These are phyloP conservation scores for Anniella stebbinsi DNA, from an alignment of 2,797 vertebrate species.

Conservation along the genomic window DNA sequence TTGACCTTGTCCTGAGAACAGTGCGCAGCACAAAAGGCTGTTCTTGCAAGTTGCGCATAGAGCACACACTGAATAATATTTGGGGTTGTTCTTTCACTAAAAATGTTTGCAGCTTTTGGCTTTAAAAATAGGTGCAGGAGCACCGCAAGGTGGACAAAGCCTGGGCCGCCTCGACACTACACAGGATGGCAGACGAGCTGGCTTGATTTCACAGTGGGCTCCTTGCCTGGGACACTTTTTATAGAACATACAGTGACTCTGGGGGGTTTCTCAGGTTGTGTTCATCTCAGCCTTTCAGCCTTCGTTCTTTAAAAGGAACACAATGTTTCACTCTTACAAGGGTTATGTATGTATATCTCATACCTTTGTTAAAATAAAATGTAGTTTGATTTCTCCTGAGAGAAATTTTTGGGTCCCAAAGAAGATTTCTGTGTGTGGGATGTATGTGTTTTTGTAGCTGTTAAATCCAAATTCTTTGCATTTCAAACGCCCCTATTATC, in stretches of 20 bases:
- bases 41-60: conserved; percentile 72
- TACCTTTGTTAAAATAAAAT: background rate
- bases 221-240: conserved; percentile 83
- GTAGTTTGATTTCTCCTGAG: background rate
- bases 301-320: conserved; percentile 75
- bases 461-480: conserved; percentile 16
- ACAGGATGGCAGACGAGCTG: conserved; percentile 83
- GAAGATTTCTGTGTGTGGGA: background rate
- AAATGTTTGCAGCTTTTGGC: conserved; percentile 89
- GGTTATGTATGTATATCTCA: background rate
- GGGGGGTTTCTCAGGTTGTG: conserved; percentile 72
- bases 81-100: conserved; percentile 86
- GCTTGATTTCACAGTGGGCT: conserved; percentile 83
- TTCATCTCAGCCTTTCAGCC: conserved; percentile 71
- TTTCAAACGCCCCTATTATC: conserved; percentile 28
- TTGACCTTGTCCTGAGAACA: conserved; percentile 79
- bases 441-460: background rate
- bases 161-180: conserved; percentile 79
- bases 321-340: background rate
- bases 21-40: conserved; percentile 70
- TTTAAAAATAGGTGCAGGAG: conserved; percentile 84
- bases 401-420: background rate
- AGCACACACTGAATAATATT: conserved; percentile 86
- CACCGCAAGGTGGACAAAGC: conserved; percentile 78
- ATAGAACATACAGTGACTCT: conserved; percentile 83